These are phyloP conservation scores for Notechis scutatus DNA, from an alignment of 2,113 vertebrate genomes.

Conservation along the genomic window DNA sequence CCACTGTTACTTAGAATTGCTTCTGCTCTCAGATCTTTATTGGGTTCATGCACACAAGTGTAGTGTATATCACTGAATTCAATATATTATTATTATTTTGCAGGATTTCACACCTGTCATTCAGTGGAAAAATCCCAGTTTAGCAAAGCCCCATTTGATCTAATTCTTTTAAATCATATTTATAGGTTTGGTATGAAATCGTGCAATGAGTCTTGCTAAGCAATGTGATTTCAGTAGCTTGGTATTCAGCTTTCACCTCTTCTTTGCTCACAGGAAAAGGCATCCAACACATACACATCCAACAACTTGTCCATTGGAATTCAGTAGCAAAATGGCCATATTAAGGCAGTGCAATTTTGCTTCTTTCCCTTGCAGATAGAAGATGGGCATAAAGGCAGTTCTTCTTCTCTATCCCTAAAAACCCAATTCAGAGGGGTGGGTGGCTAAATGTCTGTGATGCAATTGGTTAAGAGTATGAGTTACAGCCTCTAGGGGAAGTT, in stretches of 20 bases:
- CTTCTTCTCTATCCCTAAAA: not conserved
- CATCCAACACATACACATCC: not conserved
- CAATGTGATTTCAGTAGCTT: not conserved
- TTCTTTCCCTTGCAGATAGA: not conserved
- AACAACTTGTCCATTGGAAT: not conserved
- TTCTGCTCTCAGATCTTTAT: not conserved
- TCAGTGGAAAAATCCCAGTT: not conserved
- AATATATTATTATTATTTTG: not conserved
- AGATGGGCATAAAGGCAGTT: not conserved
- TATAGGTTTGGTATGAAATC: not conserved
- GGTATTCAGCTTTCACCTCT: not conserved
- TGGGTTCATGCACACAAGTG: not conserved
- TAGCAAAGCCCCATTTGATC: not conserved
- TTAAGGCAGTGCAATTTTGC: not conserved
- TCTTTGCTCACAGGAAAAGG: not conserved
- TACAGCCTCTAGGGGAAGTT: not conserved
- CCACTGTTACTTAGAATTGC: not conserved
- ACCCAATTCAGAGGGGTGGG: accelerated
- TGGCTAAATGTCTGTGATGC: not conserved
- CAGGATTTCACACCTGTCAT: not conserved
- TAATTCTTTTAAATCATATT: not conserved
- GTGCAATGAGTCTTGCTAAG: not conserved
- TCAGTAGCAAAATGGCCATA: not conserved
- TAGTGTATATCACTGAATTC: not conserved
- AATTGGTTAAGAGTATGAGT: not conserved